A percentile compares a stretch with the other conserved stretches of the same genome.
Evolutionary conservation across 2,888 invertebrate genomes (phyloP).

Genomic region (Cyclophora punctaria): DNA sequence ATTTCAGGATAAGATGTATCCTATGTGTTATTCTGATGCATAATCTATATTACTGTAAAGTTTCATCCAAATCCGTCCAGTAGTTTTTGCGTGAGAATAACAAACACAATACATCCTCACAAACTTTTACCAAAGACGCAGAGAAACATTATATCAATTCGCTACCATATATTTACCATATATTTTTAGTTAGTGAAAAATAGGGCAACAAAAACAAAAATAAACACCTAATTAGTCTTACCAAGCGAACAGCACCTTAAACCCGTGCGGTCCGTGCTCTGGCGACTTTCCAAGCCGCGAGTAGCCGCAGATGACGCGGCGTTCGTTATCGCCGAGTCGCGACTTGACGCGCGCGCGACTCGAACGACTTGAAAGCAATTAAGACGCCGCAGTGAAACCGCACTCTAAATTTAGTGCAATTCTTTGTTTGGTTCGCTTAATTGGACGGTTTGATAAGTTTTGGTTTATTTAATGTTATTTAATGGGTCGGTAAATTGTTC

Average conservation of each 20-base stretch:
- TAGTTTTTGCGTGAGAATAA: too few species aligned
- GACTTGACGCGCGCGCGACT: not conserved
- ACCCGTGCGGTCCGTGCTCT: constrained; percentile 40
- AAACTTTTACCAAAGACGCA: not conserved
- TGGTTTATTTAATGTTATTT: too few species aligned
- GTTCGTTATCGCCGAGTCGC: constrained; percentile 41
- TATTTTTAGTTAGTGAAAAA: not conserved
- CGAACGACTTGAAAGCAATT: not conserved
- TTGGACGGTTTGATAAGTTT: too few species aligned
- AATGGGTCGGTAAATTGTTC: too few species aligned
- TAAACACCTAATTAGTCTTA: constrained; percentile 8
- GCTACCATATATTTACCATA: too few species aligned
- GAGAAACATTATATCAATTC: not conserved
- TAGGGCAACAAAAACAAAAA: not conserved
- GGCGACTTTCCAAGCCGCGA: constrained; percentile 59
- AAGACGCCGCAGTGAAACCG: constrained; percentile 9
- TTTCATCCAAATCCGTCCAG: too few species aligned
- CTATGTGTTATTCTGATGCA: too few species aligned
- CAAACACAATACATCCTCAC: not conserved
- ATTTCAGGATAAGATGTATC: too few species aligned
- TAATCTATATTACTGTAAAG: too few species aligned
- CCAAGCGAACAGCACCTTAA: constrained; percentile 21
- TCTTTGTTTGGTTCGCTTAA: too few species aligned
- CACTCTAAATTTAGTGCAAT: constrained; percentile 10
- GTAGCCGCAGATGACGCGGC: constrained; percentile 59